Evolutionary conservation across 2,888 invertebrate species (phyloP).

Genomic region (Noctua pronuba): DNA sequence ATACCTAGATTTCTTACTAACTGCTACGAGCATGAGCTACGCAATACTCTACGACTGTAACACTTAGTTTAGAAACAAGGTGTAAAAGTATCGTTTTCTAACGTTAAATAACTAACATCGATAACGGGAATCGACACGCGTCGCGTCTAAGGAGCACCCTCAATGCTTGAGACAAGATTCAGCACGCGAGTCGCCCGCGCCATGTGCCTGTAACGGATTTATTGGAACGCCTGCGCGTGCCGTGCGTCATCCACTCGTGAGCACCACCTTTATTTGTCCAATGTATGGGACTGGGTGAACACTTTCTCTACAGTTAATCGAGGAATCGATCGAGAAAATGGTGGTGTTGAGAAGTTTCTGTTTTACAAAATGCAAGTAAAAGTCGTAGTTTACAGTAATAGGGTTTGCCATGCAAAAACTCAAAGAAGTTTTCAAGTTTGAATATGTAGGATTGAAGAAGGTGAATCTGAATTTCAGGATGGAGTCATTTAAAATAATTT

Average conservation of each 20-base stretch:
- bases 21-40: conserved; percentile 17
- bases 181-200: conserved; percentile 80
- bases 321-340: conserved; percentile 1
- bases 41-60: background rate
- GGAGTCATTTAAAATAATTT: background rate
- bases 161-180: conserved; percentile 85
- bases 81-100: background rate
- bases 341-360: background rate
- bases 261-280: conserved; percentile 61
- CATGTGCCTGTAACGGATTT: conserved; percentile 89
- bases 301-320: conserved; percentile 55
- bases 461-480: background rate
- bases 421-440: background rate
- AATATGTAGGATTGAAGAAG: background rate
- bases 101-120: conserved; percentile 56
- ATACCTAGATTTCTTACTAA: background rate
- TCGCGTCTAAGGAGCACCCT: conserved; percentile 77
- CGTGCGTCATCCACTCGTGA: conserved; percentile 71
- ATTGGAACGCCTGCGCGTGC: conserved; percentile 84
- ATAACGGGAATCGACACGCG: conserved; percentile 60
- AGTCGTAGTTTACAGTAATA: background rate
- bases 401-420: background rate
- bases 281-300: conserved; percentile 35
- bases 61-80: background rate
- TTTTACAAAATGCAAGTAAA: background rate